Evolutionary conservation across 2,888 invertebrate genomes (phyloP).

Genomic region (Acrobasis consociella): DNA sequence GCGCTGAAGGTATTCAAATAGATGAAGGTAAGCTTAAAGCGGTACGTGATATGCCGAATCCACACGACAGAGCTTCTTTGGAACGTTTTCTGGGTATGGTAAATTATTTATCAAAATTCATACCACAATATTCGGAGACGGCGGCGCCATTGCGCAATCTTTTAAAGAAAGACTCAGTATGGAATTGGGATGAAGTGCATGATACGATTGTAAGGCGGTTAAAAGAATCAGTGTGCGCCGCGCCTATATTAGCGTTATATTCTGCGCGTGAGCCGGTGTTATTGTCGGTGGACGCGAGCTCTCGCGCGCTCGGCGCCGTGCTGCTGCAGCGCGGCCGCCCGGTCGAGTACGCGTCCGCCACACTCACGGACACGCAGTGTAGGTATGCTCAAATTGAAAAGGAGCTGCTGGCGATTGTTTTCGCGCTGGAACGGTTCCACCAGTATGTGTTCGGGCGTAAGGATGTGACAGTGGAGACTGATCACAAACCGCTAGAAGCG

Average conservation of each 20-base stretch:
- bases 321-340: constrained; percentile 32
- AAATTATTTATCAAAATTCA: constrained; percentile 28
- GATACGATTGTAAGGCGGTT: constrained; percentile 17
- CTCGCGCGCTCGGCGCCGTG: constrained; percentile 29
- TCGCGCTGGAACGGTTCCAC: too few species aligned
- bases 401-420: constrained; percentile 19
- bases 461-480: not conserved
- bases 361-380: constrained; percentile 17
- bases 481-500: constrained; percentile 14
- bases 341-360: constrained; percentile 30
- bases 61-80: constrained; percentile 23
- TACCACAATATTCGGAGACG: constrained; percentile 27
- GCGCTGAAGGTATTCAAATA: constrained; percentile 22
- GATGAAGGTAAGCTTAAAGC: constrained; percentile 27
- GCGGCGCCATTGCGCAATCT: constrained; percentile 23
- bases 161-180: constrained; percentile 26
- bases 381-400: constrained; percentile 34
- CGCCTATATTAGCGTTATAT: constrained; percentile 6
- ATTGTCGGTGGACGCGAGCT: constrained; percentile 10
- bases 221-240: not conserved
- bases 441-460: not conserved
- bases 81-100: constrained; percentile 30
- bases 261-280: not conserved
- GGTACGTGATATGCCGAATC: constrained; percentile 27
- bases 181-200: constrained; percentile 27